phyloP scores from a whole-genome alignment of 2,888 invertebrate species.

The Agrochola lota region DNA sequence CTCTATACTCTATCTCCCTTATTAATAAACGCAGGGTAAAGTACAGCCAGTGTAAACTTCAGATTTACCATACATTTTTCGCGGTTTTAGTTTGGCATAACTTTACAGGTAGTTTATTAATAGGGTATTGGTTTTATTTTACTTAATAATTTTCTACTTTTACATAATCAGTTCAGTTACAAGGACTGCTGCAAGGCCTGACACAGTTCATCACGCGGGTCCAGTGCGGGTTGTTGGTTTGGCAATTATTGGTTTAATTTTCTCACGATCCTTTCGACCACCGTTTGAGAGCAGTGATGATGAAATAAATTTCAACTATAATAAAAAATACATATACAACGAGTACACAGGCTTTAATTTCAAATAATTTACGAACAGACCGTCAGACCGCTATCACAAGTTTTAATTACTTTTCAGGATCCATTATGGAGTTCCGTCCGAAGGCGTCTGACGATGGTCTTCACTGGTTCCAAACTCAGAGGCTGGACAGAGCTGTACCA shows the following conservation, averaged over 20 bases:
- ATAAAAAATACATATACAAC: not conserved
- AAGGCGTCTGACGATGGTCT: slow-evolving; percentile 69
- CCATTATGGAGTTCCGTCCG: slow-evolving; percentile 75
- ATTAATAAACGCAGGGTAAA: too few species aligned
- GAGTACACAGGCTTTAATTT: too few species aligned
- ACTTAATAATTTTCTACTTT: not conserved
- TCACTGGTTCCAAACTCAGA: slow-evolving; percentile 75
- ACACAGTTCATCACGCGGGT: too few species aligned
- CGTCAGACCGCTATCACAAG: not conserved
- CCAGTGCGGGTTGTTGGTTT: not conserved
- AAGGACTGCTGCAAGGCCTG: not conserved
- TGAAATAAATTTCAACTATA: not conserved
- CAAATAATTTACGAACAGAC: not conserved
- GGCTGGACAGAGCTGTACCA: slow-evolving; percentile 64
- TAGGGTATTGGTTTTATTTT: not conserved
- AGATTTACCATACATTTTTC: too few species aligned
- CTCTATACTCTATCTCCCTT: not conserved
- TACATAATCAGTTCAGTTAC: too few species aligned
- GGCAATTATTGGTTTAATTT: too few species aligned
- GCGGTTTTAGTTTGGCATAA: too few species aligned
- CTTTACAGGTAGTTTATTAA: too few species aligned
- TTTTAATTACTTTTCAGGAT: slow-evolving; percentile 64
- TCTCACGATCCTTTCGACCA: not conserved
- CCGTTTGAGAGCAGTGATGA: not conserved
- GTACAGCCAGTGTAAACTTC: too few species aligned